Base-by-base conservation (phyloP, 2,113 vertebrate genomes). In the Otus sunia region DNA sequence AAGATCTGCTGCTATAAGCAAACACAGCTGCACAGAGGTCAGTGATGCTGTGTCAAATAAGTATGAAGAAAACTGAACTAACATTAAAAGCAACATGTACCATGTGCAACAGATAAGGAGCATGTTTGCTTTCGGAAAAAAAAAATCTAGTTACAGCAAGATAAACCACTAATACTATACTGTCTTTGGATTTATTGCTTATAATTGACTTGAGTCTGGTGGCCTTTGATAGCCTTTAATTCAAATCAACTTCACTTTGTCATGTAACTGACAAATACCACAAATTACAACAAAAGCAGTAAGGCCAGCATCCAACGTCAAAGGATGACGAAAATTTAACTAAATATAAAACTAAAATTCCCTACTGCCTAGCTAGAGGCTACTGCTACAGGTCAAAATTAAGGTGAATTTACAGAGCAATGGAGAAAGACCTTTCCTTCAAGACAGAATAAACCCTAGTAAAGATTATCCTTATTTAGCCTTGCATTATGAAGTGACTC, bases 381-480 rank as follows among this genome's bases (percentile, higher is more conserved):
- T 83, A 79, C 5, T 71, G 63, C 55, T 89, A 45, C 16, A 53
- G 34, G 66, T 77, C 76, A 96, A 82, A 96, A 84, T 87, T 52
- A 75, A 91, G 52, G 76, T 68, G 55, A 75, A 68, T 64, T 55
- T 83, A 71, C 30, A 73, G 52, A 95, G 58, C 59, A 88, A 34
- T 43, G 52, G 32, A 86, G 52, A 77, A 84, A 94, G 69, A 22
- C 2, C 5, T 69, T 60, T 22, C 71, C 75, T 72, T 79, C 77
- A 62, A 76, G 50, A 41, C 23, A 88, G 55, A 78, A 55, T 45
- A 94, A 94, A 53, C 8, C 55, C 36, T n/a, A 62, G 29, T 81
- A 84, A 96, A 91, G 67, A 41, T 73, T 76, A 94, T 95, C 92
- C 80, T 96, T 94, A 96, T 94, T 97, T 97, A 93, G 91, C 90